A percentile compares a stretch with the other conserved stretches of the same genome.
Conservation (phyloP, 2,797 vertebrate genomes). For the Molossus alvarezi region DNA sequence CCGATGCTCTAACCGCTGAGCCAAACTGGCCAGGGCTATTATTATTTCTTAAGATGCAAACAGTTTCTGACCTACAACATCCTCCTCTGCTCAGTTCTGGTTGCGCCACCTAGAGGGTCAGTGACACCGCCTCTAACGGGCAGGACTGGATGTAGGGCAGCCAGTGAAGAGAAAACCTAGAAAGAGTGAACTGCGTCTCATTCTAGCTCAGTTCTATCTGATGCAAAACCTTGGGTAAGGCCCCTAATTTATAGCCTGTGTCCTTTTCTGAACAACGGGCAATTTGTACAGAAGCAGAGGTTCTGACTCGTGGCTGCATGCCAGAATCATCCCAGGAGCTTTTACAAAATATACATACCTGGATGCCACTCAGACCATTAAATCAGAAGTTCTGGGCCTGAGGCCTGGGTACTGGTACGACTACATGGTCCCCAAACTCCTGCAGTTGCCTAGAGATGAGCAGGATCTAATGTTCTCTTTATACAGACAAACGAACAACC, state of each 20-base stretch:
- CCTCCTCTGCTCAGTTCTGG: neutral
- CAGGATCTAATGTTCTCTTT: neutral
- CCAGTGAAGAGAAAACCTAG: neutral
- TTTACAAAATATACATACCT: neutral
- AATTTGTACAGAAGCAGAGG: neutral
- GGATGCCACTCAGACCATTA: neutral
- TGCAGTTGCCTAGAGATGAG: neutral
- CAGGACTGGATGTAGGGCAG: neutral
- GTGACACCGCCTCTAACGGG: neutral
- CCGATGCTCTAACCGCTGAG: too few species aligned
- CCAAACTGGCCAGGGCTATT: too few species aligned
- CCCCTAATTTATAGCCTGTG: neutral
- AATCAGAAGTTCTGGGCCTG: neutral
- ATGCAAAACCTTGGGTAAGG: neutral
- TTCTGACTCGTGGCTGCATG: neutral
- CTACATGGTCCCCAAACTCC: neutral
- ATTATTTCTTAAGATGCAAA: neutral
- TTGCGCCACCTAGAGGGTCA: neutral
- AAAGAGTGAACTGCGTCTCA: neutral
- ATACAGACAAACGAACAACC: neutral
- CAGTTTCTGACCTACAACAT: slow-evolving; percentile 8
- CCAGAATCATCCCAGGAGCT: neutral
- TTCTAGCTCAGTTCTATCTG: neutral
- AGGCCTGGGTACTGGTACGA: neutral
- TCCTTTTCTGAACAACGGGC: neutral